phyloP scores from a whole-genome alignment of 2,888 invertebrate species.

The Caradrina kadenii region DNA sequence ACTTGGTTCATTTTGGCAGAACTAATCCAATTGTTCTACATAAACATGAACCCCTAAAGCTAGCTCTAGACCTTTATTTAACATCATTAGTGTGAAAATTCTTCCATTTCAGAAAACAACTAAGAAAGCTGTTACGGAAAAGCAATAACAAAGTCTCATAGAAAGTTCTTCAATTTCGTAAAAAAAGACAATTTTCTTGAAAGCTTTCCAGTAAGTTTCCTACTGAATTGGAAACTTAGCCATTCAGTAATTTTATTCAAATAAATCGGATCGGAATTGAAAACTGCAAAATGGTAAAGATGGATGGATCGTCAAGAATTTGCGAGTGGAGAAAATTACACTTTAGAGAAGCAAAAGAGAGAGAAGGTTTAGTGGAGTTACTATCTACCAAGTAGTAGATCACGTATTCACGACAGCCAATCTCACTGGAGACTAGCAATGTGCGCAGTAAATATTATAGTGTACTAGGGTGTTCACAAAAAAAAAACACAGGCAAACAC shows the following conservation, averaged over 20 bases:
- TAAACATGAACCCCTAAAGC: background rate
- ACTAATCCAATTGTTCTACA: background rate
- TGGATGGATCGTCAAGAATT: conserved; percentile 2
- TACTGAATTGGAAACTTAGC: conserved; percentile 20
- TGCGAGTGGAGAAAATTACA: background rate
- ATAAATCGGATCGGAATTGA: conserved; percentile 4
- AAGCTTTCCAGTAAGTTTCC: conserved; percentile 26
- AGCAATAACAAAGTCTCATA: conserved; percentile 19
- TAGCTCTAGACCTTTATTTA: conserved; percentile 1
- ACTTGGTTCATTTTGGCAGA: no score
- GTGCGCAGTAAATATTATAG: no score
- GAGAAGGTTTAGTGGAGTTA: background rate
- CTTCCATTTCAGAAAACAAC: conserved; percentile 10
- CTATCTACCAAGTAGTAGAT: no score
- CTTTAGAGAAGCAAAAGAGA: background rate
- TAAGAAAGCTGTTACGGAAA: background rate
- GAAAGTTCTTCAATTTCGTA: conserved; percentile 22
- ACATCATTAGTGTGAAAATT: background rate
- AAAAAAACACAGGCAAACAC: no score
- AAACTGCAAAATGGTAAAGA: conserved; percentile 9
- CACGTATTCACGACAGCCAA: no score
- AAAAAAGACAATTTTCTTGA: conserved; percentile 35
- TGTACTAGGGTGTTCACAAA: no score
- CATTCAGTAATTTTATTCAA: conserved; percentile 19
- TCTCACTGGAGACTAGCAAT: no score